phyloP scores from a whole-genome alignment of 2,888 invertebrate genomes.

The Ennomos fuscantarius region DNA sequence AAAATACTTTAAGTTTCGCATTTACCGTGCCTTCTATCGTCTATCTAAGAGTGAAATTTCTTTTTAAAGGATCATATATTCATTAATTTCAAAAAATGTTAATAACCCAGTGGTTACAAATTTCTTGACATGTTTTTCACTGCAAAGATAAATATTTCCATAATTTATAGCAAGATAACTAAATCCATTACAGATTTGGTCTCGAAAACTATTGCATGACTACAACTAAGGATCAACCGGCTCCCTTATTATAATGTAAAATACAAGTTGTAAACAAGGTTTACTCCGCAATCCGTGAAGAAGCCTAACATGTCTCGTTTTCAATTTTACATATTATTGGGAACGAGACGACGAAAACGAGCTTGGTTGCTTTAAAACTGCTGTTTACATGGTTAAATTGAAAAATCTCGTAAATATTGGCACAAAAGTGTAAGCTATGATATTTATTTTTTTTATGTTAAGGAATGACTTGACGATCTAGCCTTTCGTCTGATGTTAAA shows the following conservation, averaged over 20 bases:
- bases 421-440: not conserved
- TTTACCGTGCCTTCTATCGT: too few species aligned
- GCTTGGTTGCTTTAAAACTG: slow-evolving; percentile 25
- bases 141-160: too few species aligned
- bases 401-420: slow-evolving; percentile 28
- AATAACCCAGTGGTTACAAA: too few species aligned
- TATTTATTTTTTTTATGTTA: too few species aligned
- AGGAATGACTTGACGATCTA: too few species aligned
- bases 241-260: slow-evolving; percentile 54
- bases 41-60: too few species aligned
- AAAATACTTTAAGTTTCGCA: too few species aligned
- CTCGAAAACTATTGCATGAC: slow-evolving; percentile 37
- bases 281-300: slow-evolving; percentile 35
- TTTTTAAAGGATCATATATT: too few species aligned
- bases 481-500: too few species aligned
- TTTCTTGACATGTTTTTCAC: too few species aligned
- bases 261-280: slow-evolving; percentile 47
- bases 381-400: slow-evolving; percentile 27
- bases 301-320: slow-evolving; percentile 33
- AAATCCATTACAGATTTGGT: slow-evolving; percentile 1
- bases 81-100: too few species aligned
- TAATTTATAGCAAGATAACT: not conserved
- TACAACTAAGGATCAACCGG: slow-evolving; percentile 46
- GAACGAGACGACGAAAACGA: slow-evolving; percentile 28
- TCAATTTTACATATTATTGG: slow-evolving; percentile 41